Evolutionary conservation across 2,888 invertebrate genomes (phyloP).

Genomic region (Melanargia galathea): DNA sequence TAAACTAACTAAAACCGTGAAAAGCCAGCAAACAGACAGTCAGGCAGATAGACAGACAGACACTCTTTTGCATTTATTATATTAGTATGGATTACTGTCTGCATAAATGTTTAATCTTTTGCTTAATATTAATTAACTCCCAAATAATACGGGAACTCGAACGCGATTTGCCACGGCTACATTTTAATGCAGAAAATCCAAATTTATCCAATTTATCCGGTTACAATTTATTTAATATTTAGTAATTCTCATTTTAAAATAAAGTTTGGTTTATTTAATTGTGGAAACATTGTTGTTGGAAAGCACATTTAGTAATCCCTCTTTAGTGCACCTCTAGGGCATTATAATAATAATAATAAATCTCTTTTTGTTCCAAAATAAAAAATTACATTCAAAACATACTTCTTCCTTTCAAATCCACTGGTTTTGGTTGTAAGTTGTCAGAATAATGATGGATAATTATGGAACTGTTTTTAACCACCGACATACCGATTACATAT

Average conservation of each 20-base stretch:
- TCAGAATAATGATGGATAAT: too few species aligned
- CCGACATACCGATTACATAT: too few species aligned
- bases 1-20: too few species aligned
- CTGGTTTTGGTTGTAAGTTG: too few species aligned
- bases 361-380: neutral
- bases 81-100: neutral
- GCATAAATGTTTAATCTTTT: slow-evolving; percentile 9
- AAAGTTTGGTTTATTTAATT: slow-evolving; percentile 19
- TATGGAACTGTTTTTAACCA: too few species aligned
- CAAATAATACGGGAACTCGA: slow-evolving; percentile 4
- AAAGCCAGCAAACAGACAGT: neutral
- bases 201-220: slow-evolving; percentile 20
- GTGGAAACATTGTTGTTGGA: neutral
- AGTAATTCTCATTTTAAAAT: slow-evolving; percentile 16
- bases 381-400: too few species aligned
- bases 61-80: too few species aligned
- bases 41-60: too few species aligned
- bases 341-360: neutral
- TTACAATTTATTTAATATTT: slow-evolving; percentile 22
- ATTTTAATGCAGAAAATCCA: slow-evolving; percentile 16
- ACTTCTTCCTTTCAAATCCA: too few species aligned
- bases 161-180: slow-evolving; percentile 11
- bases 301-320: neutral
- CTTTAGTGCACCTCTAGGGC: too few species aligned
- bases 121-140: slow-evolving; percentile 8